Evolutionary conservation across 1,140 invertebrate genomes (phyloP), one percentile per base, ranked within the genome.

Genomic region (Euura saliciscinereae): DNA sequence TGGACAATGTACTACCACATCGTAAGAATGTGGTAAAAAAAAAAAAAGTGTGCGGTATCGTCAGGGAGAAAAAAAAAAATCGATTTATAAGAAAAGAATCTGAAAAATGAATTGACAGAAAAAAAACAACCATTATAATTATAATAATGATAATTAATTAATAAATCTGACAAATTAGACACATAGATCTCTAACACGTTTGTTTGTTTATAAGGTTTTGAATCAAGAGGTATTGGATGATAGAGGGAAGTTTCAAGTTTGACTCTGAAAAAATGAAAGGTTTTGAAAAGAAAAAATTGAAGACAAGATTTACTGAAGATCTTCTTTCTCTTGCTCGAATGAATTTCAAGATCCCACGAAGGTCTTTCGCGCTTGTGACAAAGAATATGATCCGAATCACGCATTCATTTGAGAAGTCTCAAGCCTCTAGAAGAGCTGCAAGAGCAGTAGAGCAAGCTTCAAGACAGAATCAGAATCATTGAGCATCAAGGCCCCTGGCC

Each of bases 141-240:
- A 28, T 28, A 28, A 28, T 28, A 28, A 28, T 28, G 28, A 28
- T 72, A 69, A 69, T 64, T 44, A 69, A 65, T 71, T 75, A 80
- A 74, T 75, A 28, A 28, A 28, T 28, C 28, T 28, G 28, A 28
- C 28, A 28, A 28, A 71, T 76, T 51, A 70, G 70, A 78, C 77
- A 71, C 59, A 72, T 73, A 76, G 66, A 84, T 86, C 81, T 87
- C 85, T 87, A 87, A 87, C 84, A 82, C 85, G 78, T 88, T 88
- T 87, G 82, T 88, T 86, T 87, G 86, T 87, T 88, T 87, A 86
- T 87, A 88, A 88, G 87, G 87, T 88, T 87, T 84, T 88, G 86
- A 88, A 88, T 86, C 85, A 87, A 87, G 87, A 87, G 86, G 87
- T 88, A 87, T 87, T 87, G 87, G 87, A 88, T 88, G 86, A 88